phyloP scores from a whole-genome alignment of 2,888 invertebrate genomes.

The Acronicta aceris region DNA sequence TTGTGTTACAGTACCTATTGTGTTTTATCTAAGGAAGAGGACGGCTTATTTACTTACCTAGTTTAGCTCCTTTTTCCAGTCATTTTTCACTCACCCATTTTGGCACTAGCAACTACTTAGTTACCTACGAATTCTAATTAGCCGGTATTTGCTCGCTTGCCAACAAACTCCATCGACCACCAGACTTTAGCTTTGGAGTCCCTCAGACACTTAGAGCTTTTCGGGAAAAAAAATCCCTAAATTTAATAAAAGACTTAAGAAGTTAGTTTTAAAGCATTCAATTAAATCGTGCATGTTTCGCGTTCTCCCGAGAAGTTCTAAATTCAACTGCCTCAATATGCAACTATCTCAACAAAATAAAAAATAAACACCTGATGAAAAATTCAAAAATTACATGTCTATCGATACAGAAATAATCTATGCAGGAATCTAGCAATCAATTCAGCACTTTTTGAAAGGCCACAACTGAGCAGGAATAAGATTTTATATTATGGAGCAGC shows the following conservation, averaged over 20 bases:
- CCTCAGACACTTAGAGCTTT: slow-evolving; percentile 5
- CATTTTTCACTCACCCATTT: slow-evolving; percentile 5
- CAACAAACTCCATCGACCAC: slow-evolving; percentile 26
- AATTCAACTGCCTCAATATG: too few relatives aligned
- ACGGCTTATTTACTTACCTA: neutral
- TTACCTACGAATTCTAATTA: slow-evolving; percentile 9
- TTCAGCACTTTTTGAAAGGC: slow-evolving; percentile 40
- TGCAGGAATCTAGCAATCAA: slow-evolving; percentile 54
- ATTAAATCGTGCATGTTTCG: too few relatives aligned
- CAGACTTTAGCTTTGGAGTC: slow-evolving; percentile 17
- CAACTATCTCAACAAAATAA: too few relatives aligned
- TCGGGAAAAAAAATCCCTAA: neutral
- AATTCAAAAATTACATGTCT: neutral
- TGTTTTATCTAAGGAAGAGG: neutral
- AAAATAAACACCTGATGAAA: too few relatives aligned
- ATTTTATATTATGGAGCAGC: slow-evolving; percentile 56
- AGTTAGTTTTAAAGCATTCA: too few relatives aligned
- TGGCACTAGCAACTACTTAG: slow-evolving; percentile 12
- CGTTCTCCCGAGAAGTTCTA: too few relatives aligned
- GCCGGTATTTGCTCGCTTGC: slow-evolving; percentile 21
- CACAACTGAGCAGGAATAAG: slow-evolving; percentile 53
- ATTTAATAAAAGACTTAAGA: too few relatives aligned
- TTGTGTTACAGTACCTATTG: neutral
- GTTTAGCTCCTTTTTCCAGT: slow-evolving; percentile 5
- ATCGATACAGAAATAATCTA: slow-evolving; percentile 15